phyloP scores from a whole-genome alignment of 2,888 invertebrate genomes.

The Melieria omissa region DNA sequence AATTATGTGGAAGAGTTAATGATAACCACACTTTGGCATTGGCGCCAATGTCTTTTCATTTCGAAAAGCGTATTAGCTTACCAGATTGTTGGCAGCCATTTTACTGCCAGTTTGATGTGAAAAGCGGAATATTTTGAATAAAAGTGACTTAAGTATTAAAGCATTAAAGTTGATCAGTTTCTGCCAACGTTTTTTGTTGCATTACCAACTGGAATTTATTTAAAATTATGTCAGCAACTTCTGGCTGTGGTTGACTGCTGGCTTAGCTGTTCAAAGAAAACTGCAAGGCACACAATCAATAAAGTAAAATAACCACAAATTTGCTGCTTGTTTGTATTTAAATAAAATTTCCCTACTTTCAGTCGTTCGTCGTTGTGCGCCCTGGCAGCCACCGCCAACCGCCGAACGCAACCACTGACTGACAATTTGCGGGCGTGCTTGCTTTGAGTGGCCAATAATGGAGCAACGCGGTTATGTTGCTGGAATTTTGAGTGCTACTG shows the following conservation, averaged over 20 bases:
- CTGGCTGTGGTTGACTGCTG: no score
- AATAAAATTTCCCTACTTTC: neutral
- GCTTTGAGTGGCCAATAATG: constrained; percentile 7
- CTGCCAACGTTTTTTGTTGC: no score
- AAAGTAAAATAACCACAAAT: constrained; percentile 16
- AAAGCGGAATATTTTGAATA: no score
- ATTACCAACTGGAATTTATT: no score
- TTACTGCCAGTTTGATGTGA: no score
- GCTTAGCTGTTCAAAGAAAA: no score
- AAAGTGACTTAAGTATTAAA: no score
- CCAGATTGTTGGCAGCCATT: neutral
- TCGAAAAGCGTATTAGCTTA: constrained; percentile 10
- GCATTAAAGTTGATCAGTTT: no score
- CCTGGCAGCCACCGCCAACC: neutral
- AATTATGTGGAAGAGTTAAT: constrained; percentile 38
- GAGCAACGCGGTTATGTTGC: neutral
- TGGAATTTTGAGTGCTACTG: neutral
- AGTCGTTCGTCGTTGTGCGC: neutral
- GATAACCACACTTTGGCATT: constrained; percentile 22
- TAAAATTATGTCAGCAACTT: no score
- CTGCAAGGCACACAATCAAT: constrained; percentile 7
- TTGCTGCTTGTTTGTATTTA: constrained; percentile 5
- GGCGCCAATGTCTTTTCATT: neutral
- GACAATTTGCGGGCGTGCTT: constrained; percentile 27
- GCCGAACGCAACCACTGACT: constrained; percentile 1